Conservation (phyloP, 1,140 invertebrate species). For the Dolichoris vasculosae region DNA sequence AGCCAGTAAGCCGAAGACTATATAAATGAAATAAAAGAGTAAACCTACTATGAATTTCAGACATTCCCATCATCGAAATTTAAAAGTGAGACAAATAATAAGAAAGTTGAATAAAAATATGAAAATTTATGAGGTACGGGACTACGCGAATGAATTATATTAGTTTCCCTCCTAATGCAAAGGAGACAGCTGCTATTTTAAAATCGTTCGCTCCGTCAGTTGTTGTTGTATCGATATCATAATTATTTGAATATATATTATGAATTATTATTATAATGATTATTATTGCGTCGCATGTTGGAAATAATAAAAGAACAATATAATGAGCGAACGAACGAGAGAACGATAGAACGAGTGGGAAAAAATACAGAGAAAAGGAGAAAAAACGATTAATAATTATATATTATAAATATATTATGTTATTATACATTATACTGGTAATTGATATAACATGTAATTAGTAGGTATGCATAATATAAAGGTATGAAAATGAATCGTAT, state of each 20-base stretch:
- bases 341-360: conserved; percentile 46
- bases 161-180: conserved; percentile 50
- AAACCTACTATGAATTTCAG: conserved; percentile 47
- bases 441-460: conserved; percentile 65
- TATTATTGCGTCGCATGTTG: conserved; percentile 57
- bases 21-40: conserved; percentile 31
- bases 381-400: conserved; percentile 61
- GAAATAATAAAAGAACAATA: conserved; percentile 53
- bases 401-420: conserved; percentile 60
- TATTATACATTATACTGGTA: conserved; percentile 62
- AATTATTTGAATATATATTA: conserved; percentile 63
- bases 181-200: conserved; percentile 51
- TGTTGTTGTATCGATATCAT: conserved; percentile 64
- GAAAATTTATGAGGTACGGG: conserved; percentile 40
- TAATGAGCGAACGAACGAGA: conserved; percentile 48
- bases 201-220: conserved; percentile 54
- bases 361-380: conserved; percentile 50
- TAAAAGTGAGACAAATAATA: conserved; percentile 54
- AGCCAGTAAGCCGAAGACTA: conserved; percentile 45
- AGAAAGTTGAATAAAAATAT: conserved; percentile 49
- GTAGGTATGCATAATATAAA: conserved; percentile 61
- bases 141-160: conserved; percentile 54
- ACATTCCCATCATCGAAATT: conserved; percentile 57
- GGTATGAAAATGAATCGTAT: conserved; percentile 55
- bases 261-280: conserved; percentile 61